Evolutionary conservation across 2,797 vertebrate species (phyloP).

Genomic region (Sebastes iracundus): DNA sequence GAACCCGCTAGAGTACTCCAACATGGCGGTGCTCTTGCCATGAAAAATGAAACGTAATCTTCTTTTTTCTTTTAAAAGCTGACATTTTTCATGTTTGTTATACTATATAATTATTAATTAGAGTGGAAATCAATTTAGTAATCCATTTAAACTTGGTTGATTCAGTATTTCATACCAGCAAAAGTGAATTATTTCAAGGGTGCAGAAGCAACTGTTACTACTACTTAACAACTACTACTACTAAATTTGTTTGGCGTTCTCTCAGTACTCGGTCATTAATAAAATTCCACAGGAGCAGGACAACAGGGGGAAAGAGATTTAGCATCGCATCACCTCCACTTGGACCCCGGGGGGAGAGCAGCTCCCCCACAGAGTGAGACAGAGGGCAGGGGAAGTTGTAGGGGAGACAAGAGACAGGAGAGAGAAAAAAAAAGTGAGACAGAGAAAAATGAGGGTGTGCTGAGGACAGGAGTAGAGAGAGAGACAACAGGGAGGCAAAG

Average conservation of each 20-base stretch:
- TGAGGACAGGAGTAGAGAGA: slow-evolving; percentile 45
- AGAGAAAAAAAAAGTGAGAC: slow-evolving; percentile 21
- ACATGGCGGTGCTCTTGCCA: too few species aligned
- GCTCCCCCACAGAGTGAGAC: slow-evolving; percentile 30
- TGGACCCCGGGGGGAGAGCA: slow-evolving; percentile 5
- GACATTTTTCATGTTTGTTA: neutral
- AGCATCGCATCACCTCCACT: neutral
- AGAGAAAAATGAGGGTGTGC: slow-evolving; percentile 20
- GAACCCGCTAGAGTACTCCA: too few species aligned
- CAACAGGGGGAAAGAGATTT: slow-evolving; percentile 6
- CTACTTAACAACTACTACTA: neutral
- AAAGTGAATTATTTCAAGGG: neutral
- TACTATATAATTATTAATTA: neutral
- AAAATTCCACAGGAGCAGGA: slow-evolving; percentile 9
- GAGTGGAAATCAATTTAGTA: too few species aligned
- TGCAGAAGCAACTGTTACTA: neutral
- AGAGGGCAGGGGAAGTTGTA: slow-evolving; percentile 21
- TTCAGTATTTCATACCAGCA: neutral
- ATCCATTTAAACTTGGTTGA: too few species aligned
- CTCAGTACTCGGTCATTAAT: slow-evolving; percentile 2
- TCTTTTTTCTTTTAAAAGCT: too few species aligned
- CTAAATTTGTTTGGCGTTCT: neutral
- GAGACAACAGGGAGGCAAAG: slow-evolving; percentile 31
- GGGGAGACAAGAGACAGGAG: slow-evolving; percentile 15
- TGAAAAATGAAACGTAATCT: too few species aligned